Conservation (phyloP, 2,113 vertebrate species). For the Lonchura striata region DNA sequence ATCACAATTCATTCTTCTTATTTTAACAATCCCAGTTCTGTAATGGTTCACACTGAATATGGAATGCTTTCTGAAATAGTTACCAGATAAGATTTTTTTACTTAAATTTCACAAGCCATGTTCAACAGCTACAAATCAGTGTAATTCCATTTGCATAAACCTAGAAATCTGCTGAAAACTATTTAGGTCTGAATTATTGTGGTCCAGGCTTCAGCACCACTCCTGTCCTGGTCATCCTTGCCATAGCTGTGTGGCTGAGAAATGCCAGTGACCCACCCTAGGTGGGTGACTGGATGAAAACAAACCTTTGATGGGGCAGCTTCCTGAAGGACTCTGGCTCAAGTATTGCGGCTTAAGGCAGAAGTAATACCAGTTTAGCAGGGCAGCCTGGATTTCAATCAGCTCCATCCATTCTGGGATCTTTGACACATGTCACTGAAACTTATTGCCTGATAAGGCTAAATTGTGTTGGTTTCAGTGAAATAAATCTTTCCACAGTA, state of each 20-base stretch:
- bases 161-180: neutral
- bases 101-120: neutral
- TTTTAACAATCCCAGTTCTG: neutral
- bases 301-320: neutral
- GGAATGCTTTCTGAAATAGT: neutral
- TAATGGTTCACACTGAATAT: neutral
- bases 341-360: neutral
- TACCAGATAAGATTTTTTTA: neutral
- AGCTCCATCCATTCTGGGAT: neutral
- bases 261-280: neutral
- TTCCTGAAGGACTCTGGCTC: neutral
- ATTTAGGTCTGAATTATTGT: neutral
- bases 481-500: neutral
- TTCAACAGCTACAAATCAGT: neutral
- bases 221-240: neutral
- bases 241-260: neutral
- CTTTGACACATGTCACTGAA: neutral
- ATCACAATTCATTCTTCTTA: neutral
- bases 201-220: neutral
- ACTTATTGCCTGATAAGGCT: neutral
- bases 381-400: neutral
- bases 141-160: neutral
- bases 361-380: neutral
- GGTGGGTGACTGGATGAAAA: neutral
- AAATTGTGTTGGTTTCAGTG: neutral